Percentiles rank a stretch among this genome's conserved stretches.
Evolutionary conservation across 1,140 invertebrate species (phyloP).

Genomic region (Bombus soroeensis): DNA sequence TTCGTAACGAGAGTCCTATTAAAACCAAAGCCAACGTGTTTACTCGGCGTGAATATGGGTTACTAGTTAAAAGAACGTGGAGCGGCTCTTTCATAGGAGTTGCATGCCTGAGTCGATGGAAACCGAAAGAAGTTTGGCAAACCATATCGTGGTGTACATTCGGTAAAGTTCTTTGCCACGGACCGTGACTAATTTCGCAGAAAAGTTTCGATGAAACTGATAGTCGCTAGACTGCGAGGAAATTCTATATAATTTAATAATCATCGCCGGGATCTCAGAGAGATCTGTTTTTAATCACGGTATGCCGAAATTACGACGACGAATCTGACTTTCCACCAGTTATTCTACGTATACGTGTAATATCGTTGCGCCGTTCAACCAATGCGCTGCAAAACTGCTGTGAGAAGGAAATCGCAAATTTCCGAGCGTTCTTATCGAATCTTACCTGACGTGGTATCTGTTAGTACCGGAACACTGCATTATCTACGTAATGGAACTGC

Average conservation of each 20-base stretch:
- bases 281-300: neutral
- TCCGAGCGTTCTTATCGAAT: neutral
- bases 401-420: neutral
- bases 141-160: neutral
- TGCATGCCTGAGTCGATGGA: neutral
- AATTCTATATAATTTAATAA: slow-evolving; percentile 7
- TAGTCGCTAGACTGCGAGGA: neutral
- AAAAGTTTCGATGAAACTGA: neutral
- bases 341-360: too few species aligned
- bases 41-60: neutral
- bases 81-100: neutral
- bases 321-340: neutral
- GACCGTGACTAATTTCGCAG: neutral
- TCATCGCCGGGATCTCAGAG: neutral
- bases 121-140: neutral
- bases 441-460: too few species aligned
- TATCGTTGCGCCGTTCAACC: neutral
- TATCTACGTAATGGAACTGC: neutral
- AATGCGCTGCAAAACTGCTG: neutral
- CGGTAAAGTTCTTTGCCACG: neutral
- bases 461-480: neutral
- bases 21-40: neutral
- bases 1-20: too few species aligned
- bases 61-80: neutral
- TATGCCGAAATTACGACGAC: neutral